phyloP scores from a whole-genome alignment of 1,140 invertebrate species.

The Drosophila bocqueti region DNA sequence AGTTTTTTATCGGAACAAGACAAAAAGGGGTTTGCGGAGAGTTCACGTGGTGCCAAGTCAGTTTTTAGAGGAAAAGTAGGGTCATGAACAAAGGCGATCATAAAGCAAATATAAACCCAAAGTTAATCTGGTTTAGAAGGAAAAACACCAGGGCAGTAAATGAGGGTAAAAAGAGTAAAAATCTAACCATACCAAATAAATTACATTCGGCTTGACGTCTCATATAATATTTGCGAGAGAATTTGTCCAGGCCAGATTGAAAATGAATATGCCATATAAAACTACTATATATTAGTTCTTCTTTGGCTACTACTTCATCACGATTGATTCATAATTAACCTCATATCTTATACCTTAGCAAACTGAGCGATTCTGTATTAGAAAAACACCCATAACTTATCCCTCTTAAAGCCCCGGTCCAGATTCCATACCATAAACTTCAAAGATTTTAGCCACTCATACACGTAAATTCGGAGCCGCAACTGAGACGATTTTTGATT shows the following conservation, averaged over 20 bases:
- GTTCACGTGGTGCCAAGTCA: conserved; percentile 28
- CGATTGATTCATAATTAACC: neutral
- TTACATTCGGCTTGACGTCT: neutral
- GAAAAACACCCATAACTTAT: conserved; percentile 5
- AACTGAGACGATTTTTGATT: conserved; percentile 26
- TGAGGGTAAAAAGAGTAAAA: conserved; percentile 3
- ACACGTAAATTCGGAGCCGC: neutral
- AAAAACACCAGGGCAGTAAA: conserved; percentile 11
- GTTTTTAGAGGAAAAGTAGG: conserved; percentile 12
- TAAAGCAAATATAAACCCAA: conserved; percentile 48
- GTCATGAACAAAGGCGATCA: neutral
- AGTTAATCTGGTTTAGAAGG: conserved; percentile 55
- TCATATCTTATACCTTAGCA: neutral
- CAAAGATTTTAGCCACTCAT: conserved; percentile 29
- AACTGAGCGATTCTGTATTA: neutral
- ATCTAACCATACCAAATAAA: neutral
- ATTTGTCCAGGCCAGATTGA: neutral
- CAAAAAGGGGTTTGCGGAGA: conserved; percentile 25
- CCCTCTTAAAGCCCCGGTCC: neutral
- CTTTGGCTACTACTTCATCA: neutral
- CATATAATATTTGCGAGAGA: too few relatives aligned
- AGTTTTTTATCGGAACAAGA: conserved; percentile 39
- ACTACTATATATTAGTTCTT: neutral
- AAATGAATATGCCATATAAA: neutral
- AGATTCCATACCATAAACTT: neutral